A percentile compares a stretch with the other conserved stretches of the same genome.
phyloP scores from a whole-genome alignment of 2,797 vertebrate species.

The Melanotaenia pygmaea region DNA sequence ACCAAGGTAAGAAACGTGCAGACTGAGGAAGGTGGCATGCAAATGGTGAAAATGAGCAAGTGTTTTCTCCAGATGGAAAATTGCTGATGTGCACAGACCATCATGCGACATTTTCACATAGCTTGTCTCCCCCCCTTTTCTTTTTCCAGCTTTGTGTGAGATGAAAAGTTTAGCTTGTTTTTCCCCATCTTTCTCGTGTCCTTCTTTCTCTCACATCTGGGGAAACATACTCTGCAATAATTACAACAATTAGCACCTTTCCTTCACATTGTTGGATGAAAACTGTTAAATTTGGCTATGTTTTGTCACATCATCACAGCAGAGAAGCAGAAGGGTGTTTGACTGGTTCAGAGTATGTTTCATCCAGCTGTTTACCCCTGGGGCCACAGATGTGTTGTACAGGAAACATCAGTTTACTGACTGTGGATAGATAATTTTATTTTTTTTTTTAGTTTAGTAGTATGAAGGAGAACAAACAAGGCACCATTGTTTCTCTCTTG shows the following conservation, averaged over 20 bases:
- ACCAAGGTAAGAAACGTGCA: constrained; percentile 85
- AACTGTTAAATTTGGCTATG: constrained; percentile 29
- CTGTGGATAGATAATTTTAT: background rate
- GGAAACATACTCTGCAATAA: constrained; percentile 24
- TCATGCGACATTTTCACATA: background rate
- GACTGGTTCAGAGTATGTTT: background rate
- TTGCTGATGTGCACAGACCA: background rate
- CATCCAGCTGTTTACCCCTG: constrained; percentile 3
- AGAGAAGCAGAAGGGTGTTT: constrained; percentile 1
- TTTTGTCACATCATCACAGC: constrained; percentile 14
- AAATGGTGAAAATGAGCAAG: constrained; percentile 6
- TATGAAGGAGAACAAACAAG: background rate
- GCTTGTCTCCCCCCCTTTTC: background rate
- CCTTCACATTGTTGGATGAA: constrained; percentile 16
- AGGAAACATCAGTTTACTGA: constrained; percentile 2
- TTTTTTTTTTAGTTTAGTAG: background rate
- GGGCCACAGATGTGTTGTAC: constrained; percentile 1
- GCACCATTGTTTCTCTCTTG: background rate
- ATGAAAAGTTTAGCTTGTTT: background rate
- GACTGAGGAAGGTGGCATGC: background rate
- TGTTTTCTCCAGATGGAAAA: constrained; percentile 15
- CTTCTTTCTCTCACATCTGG: background rate
- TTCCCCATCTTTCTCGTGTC: background rate
- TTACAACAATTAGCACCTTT: constrained; percentile 41
- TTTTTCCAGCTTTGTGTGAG: constrained; percentile 1